Base-by-base conservation (phyloP, 2,797 vertebrate genomes). In the Poliocrania exsul region DNA sequence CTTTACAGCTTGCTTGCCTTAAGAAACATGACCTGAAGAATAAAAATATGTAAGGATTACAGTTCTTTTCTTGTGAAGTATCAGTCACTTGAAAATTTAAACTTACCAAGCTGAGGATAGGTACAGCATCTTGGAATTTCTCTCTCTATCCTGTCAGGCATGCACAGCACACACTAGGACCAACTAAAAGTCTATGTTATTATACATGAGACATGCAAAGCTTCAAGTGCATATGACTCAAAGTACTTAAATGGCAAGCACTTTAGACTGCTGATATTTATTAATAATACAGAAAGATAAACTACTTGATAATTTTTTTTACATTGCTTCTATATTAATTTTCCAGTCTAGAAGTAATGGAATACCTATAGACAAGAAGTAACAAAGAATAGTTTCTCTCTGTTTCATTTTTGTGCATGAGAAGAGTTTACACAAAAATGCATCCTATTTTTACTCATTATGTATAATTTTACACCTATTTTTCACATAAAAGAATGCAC, bases 401-500 rank as follows among this genome's bases (percentile, higher is more conserved):
- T 72, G 29, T 56, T 93, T 92, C 69, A 62, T 85, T 79, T 77
- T 64, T 31, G 44, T 72, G 47, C 2, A 5, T 35, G 44, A 90
- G 58, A 91, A 24, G 50, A 90, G 64, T 74, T 93, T 90, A 82
- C 51, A 80, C 49, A 92, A 86, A 93, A 93, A 77, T 28, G 10
- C 25, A 53, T 62, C 82, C 29, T 80, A 35, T 87, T 90, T 88
- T 91, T 69, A 88, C 62, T 88, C 80, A 83, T 92, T 88, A 77
- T 86, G 19, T 86, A 40, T 60, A 73, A 92, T 95, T 95, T 94
- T 81, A 51, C 38, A 73, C 21, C 62, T 64, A 58, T 86, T 93
- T 89, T 92, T 92, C 70, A 67, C 60, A 84, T 72, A 82, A 88
- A 93, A 90, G 37, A 71, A 73, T 72, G 79, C 38, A 69, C 60